Evolutionary conservation across 2,888 invertebrate species (phyloP), one percentile per base, ranked within the genome.

Genomic region (Tromatobia lineatoria): DNA sequence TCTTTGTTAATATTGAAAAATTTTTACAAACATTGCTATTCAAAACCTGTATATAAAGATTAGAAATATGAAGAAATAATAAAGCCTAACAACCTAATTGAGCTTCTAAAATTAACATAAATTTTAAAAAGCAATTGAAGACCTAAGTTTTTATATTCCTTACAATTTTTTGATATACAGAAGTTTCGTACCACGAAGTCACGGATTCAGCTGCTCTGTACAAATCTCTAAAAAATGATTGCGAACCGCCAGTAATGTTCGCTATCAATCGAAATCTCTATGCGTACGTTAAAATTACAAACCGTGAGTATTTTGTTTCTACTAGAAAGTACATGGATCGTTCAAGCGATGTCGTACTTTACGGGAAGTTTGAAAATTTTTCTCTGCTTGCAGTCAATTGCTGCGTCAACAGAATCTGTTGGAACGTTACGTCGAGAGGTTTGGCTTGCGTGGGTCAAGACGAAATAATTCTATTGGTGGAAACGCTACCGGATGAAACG

Each of bases 381-480:
- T 85, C 79, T 82, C 80, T 42, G 76, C 81, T 94, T 94, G 45
- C 91, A 97, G 97, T 97, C 94, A 96, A 96, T 90, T 97, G 97
- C 91, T 97, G 97, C 91, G 95, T 97, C 85, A 96, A 96, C 90
- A 95, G 95, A 88, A 94, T 94, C 83, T 96, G 96, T 82, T 97
- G 98, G 95, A 97, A 97, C 92, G 96, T 97, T 89, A 96, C 96
- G 25, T 97, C 97, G 0, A 95, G 95, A 87, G 98, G 98, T 15
- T 94, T 98, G 93, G 96, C 96, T 82, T 96, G 96, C 80, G 97
- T 97, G 20, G 97, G 97, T 2, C 98, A 97, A 91, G 97, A 98
- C 91, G 98, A 98, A 94, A 94, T 98, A 23, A 95, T 97, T 64
- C 95, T 97, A 79, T 92, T 98, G 52, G 93, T 98, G 25, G 97